Evolutionary conservation across 2,113 vertebrate species (phyloP).

Genomic region (Catagonus wagneri): DNA sequence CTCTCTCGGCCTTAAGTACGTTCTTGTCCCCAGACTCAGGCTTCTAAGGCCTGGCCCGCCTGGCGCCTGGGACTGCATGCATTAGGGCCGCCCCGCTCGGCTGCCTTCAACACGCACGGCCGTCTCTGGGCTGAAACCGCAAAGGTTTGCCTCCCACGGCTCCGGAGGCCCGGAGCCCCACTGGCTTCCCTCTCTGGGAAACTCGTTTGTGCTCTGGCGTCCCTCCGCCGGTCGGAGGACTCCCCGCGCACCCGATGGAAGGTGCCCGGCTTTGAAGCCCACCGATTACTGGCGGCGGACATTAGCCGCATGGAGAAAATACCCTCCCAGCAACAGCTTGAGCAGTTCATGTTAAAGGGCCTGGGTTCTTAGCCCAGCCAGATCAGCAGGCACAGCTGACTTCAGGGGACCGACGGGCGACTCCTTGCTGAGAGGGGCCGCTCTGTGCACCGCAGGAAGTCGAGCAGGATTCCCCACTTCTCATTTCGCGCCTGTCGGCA

Average conservation of each 20-base stretch:
- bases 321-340: too few species aligned
- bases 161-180: background rate
- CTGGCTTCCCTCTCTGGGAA: background rate
- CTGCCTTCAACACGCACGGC: background rate
- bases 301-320: background rate
- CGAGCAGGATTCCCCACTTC: background rate
- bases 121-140: background rate
- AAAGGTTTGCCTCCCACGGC: background rate
- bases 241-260: background rate
- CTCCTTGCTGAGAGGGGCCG: background rate
- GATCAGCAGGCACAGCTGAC: accelerated
- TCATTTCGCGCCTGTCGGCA: too few species aligned
- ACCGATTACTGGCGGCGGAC: accelerated
- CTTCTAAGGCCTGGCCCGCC: background rate
- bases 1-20: background rate
- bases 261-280: background rate
- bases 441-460: accelerated
- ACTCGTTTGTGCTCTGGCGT: background rate
- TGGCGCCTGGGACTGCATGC: background rate
- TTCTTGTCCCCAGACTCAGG: background rate
- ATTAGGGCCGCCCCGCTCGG: background rate
- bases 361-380: accelerated
- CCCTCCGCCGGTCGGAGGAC: background rate
- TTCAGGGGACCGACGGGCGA: background rate
- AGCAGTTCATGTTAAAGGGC: background rate